These are phyloP conservation scores for Dolichopus griseipennis DNA, from an alignment of 2,888 invertebrate species.

Conservation along the genomic window DNA sequence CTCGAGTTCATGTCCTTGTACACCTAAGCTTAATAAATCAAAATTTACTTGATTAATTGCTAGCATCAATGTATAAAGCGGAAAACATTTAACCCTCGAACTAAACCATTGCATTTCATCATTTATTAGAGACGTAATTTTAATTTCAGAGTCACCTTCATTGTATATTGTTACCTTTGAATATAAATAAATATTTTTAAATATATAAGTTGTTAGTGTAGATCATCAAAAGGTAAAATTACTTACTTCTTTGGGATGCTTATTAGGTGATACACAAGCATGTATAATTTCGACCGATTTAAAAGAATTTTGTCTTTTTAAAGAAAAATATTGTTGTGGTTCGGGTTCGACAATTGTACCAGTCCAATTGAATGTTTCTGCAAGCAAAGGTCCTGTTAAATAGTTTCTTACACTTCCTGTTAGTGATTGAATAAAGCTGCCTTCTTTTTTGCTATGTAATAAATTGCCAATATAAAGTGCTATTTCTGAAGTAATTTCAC, in stretches of 20 bases:
- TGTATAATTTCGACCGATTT: slow-evolving; percentile 58
- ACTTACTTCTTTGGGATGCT: slow-evolving; percentile 64
- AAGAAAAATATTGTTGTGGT: slow-evolving; percentile 62
- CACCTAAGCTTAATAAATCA: slow-evolving; percentile 58
- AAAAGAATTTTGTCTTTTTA: slow-evolving; percentile 51
- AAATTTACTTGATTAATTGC: slow-evolving; percentile 63
- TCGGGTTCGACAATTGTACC: slow-evolving; percentile 70
- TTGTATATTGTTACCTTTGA: slow-evolving; percentile 45
- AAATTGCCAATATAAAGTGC: slow-evolving; percentile 39
- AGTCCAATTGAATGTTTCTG: slow-evolving; percentile 61
- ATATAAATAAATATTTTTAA: background rate
- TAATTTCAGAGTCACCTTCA: slow-evolving; percentile 46
- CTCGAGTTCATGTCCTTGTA: slow-evolving; percentile 43
- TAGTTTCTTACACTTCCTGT: slow-evolving; percentile 52
- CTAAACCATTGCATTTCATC: slow-evolving; percentile 53
- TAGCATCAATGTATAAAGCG: slow-evolving; percentile 68
- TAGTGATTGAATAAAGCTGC: slow-evolving; percentile 61
- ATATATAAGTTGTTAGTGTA: background rate
- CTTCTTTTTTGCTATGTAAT: slow-evolving; percentile 47
- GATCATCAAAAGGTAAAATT: background rate
- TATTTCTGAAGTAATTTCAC: slow-evolving; percentile 36
- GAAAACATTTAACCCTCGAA: slow-evolving; percentile 75
- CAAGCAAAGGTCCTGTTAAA: slow-evolving; percentile 62
- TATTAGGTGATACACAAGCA: slow-evolving; percentile 69
- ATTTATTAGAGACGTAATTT: slow-evolving; percentile 47